Evolutionary conservation across 2,888 invertebrate genomes (phyloP), one percentile per base, ranked within the genome.

Genomic region (Geotrupes spiniger): DNA sequence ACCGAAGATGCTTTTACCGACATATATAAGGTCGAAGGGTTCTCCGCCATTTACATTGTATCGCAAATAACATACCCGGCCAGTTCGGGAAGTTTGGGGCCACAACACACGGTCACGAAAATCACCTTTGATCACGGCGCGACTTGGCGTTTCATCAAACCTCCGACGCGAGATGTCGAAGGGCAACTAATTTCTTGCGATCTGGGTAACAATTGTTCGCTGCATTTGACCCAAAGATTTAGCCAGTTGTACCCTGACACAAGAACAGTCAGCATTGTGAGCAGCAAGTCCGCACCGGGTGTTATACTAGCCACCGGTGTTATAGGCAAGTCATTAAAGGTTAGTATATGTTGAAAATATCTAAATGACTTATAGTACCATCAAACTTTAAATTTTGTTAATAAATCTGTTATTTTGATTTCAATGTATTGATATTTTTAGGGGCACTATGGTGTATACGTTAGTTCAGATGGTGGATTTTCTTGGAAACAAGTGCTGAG

Each of bases 121-220:
- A 92, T 94, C 45, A 87, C 91, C 0, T 93, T 84, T 68, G 91
- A 94, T 70, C 89, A 91, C 64, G 95, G 95, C 2, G 85, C 83
- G 40, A 82, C 84, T 4, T 95, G 94, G 95, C 79, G 81, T 0
- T 80, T 79, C 0, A 79, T 93, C 36, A 79, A 79, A 48, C 82
- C 91, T 0, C 92, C 93, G 0, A 73, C 76, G 15, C 74, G 76
- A 17, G 88, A 89, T 66, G 79, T 83, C 42, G 74, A 83, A 73
- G 87, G 88, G 1, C 59, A 59, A 33, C 78, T 79, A 10, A 76
- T 86, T 28, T 79, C 80, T 58, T 92, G 91, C 65, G 74, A 78
- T 36, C 62, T 74, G 39, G 79, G 76, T 40, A 79, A 80, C 53
- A 82, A 84, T 4, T 94, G 94, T 72, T 90, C 91, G 14, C 75